These are phyloP conservation scores for Ardeotis arabs DNA, from an alignment of 2,113 vertebrate genomes.

Conservation along the genomic window DNA sequence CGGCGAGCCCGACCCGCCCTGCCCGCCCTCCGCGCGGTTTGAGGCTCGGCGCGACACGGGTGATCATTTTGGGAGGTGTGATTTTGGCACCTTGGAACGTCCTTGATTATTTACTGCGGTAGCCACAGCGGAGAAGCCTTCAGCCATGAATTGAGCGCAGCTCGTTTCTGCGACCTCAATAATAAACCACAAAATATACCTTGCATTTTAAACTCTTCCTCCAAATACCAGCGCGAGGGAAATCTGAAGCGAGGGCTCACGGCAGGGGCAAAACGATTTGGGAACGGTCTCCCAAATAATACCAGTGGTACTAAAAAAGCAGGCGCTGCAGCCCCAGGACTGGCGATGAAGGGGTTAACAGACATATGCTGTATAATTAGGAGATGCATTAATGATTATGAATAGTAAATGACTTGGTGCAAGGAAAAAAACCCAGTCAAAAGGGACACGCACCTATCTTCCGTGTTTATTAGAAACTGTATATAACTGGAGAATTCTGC, in stretches of 20 bases:
- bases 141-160: background rate
- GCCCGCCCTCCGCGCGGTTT: background rate
- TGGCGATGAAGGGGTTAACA: constrained; percentile 76
- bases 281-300: background rate
- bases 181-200: background rate
- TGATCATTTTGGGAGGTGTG: background rate
- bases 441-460: constrained; percentile 76
- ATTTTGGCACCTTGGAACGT: background rate
- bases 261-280: background rate
- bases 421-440: constrained; percentile 69
- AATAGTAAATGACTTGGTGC: constrained; percentile 80
- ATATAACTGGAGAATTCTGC: constrained; percentile 74
- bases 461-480: constrained; percentile 76
- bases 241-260: background rate
- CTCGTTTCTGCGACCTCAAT: background rate
- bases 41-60: too few relatives aligned
- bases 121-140: background rate
- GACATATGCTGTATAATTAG: constrained; percentile 88
- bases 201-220: background rate
- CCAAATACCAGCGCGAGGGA: background rate
- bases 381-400: constrained; percentile 86
- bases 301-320: background rate
- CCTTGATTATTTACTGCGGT: background rate
- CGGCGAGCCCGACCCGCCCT: background rate
- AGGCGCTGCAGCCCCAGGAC: background rate